phyloP scores from a whole-genome alignment of 2,113 vertebrate species.

The Romanogobio albipinnatus region DNA sequence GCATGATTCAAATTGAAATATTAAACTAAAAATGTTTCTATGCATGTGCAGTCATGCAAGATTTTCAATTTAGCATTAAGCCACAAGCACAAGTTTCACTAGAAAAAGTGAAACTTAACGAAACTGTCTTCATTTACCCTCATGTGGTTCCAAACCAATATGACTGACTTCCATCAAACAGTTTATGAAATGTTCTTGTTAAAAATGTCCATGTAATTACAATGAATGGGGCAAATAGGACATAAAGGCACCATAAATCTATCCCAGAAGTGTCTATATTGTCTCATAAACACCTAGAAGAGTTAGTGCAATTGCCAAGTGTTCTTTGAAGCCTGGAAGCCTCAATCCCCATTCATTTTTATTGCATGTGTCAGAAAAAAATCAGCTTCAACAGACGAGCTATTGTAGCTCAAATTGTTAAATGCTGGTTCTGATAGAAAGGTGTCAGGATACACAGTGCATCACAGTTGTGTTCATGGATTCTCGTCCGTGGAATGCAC shows the following conservation, averaged over 20 bases:
- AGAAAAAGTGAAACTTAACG: neutral
- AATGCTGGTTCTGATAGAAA: too few species aligned
- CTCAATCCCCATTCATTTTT: too few species aligned
- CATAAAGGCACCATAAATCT: neutral
- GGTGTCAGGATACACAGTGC: too few species aligned
- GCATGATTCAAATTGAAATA: neutral
- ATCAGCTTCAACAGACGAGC: too few species aligned
- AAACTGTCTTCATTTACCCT: neutral
- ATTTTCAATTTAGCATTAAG: neutral
- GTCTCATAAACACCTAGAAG: too few species aligned
- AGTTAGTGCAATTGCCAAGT: too few species aligned
- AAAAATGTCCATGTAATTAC: neutral
- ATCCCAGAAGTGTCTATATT: neutral
- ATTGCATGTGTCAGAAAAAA: too few species aligned
- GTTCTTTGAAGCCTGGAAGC: too few species aligned
- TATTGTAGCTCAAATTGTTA: too few species aligned
- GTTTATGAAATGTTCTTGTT: neutral
- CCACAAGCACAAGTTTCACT: neutral
- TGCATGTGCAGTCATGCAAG: neutral
- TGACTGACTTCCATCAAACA: neutral
- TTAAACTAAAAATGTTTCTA: neutral
- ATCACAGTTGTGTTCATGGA: too few species aligned
- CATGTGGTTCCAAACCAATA: neutral
- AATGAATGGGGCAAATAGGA: neutral
- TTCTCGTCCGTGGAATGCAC: too few species aligned